Evolutionary conservation across 2,113 vertebrate genomes (phyloP).

Genomic region (Martes martes): DNA sequence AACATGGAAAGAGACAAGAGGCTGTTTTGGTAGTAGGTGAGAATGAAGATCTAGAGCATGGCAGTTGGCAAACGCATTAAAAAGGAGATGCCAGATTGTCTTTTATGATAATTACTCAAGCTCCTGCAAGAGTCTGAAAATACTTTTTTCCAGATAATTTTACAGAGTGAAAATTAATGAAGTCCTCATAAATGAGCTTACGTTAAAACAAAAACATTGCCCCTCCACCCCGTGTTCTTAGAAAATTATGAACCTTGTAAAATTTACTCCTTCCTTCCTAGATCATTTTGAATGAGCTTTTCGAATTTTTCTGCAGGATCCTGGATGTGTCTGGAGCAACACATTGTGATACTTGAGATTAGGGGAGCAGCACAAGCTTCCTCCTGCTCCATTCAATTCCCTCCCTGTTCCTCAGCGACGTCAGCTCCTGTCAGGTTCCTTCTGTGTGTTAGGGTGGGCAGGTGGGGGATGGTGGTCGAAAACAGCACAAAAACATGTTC

Average conservation of each 20-base stretch:
- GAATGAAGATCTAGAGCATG: neutral
- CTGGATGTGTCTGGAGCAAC: neutral
- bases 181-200: neutral
- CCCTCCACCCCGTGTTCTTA: neutral
- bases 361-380: neutral
- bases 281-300: neutral
- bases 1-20: neutral
- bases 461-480: neutral
- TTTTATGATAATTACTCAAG: neutral
- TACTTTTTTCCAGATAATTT: neutral
- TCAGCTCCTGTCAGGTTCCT: neutral
- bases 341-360: neutral
- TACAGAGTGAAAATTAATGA: neutral
- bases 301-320: neutral
- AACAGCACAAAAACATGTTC: slow-evolving; percentile 72
- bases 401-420: neutral
- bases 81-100: neutral
- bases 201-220: neutral
- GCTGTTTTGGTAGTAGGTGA: neutral
- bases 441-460: neutral
- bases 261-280: neutral
- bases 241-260: neutral
- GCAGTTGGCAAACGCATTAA: neutral
- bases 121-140: neutral
- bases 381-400: fast-evolving